phyloP scores from a whole-genome alignment of 2,888 invertebrate genomes.

The Ochropleura plecta region DNA sequence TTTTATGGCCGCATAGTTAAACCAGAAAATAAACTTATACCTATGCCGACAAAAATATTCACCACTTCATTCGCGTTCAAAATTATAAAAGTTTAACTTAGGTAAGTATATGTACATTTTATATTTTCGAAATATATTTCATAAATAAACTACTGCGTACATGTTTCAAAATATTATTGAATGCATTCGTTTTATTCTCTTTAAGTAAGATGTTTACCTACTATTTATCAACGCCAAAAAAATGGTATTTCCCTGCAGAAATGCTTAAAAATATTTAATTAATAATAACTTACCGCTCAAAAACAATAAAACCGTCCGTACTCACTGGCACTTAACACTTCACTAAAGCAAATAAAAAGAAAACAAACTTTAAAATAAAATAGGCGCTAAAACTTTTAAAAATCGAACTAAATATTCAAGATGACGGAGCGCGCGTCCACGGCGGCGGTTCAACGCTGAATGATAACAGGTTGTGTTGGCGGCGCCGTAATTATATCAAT shows the following conservation, averaged over 20 bases:
- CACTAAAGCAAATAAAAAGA: conserved; percentile 31
- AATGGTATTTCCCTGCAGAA: neutral
- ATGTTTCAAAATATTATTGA: neutral
- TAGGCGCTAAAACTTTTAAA: conserved; percentile 61
- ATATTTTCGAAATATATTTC: neutral
- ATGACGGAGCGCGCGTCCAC: conserved; percentile 73
- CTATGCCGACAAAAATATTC: neutral
- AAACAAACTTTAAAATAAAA: conserved; percentile 13
- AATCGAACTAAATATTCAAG: conserved; percentile 59
- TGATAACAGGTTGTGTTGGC: conserved; percentile 76
- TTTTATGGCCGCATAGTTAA: neutral
- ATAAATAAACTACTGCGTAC: neutral
- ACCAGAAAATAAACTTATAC: neutral
- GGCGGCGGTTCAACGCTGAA: conserved; percentile 74
- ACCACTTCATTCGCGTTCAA: neutral
- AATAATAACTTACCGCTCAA: conserved; percentile 53
- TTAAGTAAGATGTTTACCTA: neutral
- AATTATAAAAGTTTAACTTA: neutral
- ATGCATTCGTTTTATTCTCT: neutral
- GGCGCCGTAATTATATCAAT: conserved; percentile 72
- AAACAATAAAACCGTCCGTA: conserved; percentile 43
- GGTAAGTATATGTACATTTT: neutral
- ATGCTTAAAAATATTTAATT: conserved; percentile 2
- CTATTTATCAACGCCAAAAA: neutral
- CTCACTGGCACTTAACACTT: conserved; percentile 60